Evolutionary conservation across 2,113 vertebrate species (phyloP), one percentile per base, ranked within the genome.

Genomic region (Balaenoptera acutorostrata): DNA sequence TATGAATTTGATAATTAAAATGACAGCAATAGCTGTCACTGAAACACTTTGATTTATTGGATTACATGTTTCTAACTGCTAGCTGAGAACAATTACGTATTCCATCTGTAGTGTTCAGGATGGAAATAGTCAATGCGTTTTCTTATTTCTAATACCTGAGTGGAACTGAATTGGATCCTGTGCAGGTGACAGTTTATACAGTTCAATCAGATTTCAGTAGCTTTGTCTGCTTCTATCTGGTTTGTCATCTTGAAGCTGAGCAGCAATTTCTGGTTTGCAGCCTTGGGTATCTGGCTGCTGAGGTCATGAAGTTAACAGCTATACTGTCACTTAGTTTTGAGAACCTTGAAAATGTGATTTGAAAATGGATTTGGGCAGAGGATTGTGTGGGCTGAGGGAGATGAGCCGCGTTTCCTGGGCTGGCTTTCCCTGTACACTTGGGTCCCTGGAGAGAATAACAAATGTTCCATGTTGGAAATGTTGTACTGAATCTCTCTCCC

Each of bases 1-100:
- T 75, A 77, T 61, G 52, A 55, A 57, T 89, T 96, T 95, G 88
- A n/a, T 96, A 71, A 97, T 97, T 97, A 80, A 96, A 94, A 85
- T 83, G 64, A 55, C 49, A 92, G 64, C 68, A 81, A 14, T 90
- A 77, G 49, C 27, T 72, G 52, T 85, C 86, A 92, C 23, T 68
- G 57, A 88, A 83, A 36, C 61, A 49, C 44, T 88, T 59, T 84
- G 71, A 77, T 96, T 85, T 93, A 81, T 66, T 82, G 27, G 49
- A 69, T 95, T 82, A 17, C 14, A 61, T 69, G 71, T 44, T 95
- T 78, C 86, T 95, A 36, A 71, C 66, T 88, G 71, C 66, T 85
- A 36, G 52, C 90, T 77, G 61, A 88, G 71, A 92, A 55, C 66
- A 93, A n/a, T 46, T 59, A 36, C 17, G 31, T 36, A 46, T 94